phyloP scores from a whole-genome alignment of 2,888 invertebrate species.

The Morpho helenor region DNA sequence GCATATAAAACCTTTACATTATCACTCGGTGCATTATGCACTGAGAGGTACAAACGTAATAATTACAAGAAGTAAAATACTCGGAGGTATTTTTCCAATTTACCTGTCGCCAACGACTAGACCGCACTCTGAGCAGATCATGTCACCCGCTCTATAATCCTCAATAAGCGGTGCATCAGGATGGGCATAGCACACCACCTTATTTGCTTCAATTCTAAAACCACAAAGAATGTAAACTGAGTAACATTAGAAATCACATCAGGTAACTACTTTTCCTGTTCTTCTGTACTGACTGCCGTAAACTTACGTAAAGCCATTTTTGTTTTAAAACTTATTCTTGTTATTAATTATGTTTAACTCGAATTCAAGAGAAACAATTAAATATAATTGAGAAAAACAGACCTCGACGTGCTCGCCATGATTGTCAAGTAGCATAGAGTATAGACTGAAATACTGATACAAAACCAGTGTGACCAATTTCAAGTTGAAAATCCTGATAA shows the following conservation, averaged over 20 bases:
- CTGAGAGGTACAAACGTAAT: slow-evolving; percentile 3
- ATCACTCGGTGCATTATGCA: slow-evolving; percentile 9
- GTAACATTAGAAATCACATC: slow-evolving; percentile 48
- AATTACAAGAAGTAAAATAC: slow-evolving; percentile 4
- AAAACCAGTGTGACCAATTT: too few species aligned
- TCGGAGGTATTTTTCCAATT: slow-evolving; percentile 21
- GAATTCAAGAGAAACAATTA: slow-evolving; percentile 41
- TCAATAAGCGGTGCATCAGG: slow-evolving; percentile 98
- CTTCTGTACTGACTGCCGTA: slow-evolving; percentile 32
- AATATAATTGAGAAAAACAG: slow-evolving; percentile 65
- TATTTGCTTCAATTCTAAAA: slow-evolving; percentile 84
- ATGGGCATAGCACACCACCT: slow-evolving; percentile 94
- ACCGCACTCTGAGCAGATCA: slow-evolving; percentile 99
- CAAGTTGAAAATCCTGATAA: too few species aligned
- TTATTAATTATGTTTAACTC: slow-evolving; percentile 38
- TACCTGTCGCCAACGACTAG: slow-evolving; percentile 99
- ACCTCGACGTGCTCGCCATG: slow-evolving; percentile 85
- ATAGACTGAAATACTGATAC: slow-evolving; percentile 1
- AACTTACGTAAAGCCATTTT: slow-evolving; percentile 49
- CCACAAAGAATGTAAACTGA: slow-evolving; percentile 42
- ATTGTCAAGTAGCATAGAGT: slow-evolving; percentile 61
- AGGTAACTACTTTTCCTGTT: slow-evolving; percentile 34
- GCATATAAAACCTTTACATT: slow-evolving; percentile 21
- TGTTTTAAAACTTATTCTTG: slow-evolving; percentile 40
- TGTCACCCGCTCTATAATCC: slow-evolving; percentile 98